These are phyloP conservation scores for Thamnophis elegans DNA, from an alignment of 2,797 vertebrate species.

Conservation along the genomic window DNA sequence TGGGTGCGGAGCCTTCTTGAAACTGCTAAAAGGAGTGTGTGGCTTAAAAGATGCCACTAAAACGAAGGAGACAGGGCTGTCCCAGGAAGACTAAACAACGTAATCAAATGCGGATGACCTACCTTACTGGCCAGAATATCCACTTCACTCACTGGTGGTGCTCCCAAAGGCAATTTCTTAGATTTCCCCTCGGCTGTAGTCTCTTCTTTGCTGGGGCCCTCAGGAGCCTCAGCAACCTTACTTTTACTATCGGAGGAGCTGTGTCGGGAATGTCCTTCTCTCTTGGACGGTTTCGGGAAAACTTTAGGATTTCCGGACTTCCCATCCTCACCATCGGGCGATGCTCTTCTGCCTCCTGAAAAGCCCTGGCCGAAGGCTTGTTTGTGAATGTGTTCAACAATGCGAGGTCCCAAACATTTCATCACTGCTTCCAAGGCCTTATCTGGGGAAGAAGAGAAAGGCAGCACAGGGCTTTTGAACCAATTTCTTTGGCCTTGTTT, in stretches of 20 bases:
- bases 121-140: conserved; percentile 58
- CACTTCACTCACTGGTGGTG: fast-evolving
- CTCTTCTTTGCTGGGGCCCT: conserved; percentile 31
- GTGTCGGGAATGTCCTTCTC: conserved; percentile 25
- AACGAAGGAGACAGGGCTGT: not conserved
- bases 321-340: not conserved
- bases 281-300: conserved; percentile 48
- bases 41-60: not conserved
- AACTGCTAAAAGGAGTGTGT: not conserved
- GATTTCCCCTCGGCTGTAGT: conserved; percentile 29
- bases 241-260: conserved; percentile 46
- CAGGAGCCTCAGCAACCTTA: conserved; percentile 44
- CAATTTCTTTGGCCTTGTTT: not conserved
- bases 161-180: not conserved
- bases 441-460: conserved; percentile 50
- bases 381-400: conserved; percentile 68
- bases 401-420: conserved; percentile 75
- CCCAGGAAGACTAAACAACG: not conserved
- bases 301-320: conserved; percentile 45
- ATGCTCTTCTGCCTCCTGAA: conserved; percentile 40
- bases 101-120: conserved; percentile 26
- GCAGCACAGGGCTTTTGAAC: not conserved
- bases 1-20: not conserved
- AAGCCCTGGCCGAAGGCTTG: conserved; percentile 54
- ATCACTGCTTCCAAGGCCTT: conserved; percentile 73